phyloP scores from a whole-genome alignment of 2,888 invertebrate genomes.

The Monochamus alternatus region DNA sequence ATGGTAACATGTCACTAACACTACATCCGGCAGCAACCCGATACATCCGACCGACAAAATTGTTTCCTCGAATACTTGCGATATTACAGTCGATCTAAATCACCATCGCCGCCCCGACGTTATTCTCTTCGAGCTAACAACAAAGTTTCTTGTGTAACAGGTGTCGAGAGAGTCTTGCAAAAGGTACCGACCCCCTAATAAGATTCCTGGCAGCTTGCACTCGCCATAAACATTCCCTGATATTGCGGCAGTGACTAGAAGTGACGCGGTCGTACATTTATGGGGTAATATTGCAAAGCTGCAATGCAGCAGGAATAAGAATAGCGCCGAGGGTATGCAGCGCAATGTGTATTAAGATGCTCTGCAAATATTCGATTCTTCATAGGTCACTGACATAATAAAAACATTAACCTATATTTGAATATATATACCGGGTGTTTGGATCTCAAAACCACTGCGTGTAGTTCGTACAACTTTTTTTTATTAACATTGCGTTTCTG shows the following conservation, averaged over 20 bases:
- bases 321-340: too few relatives aligned
- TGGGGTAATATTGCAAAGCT: background rate
- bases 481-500: too few relatives aligned
- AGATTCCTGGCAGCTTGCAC: background rate
- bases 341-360: too few relatives aligned
- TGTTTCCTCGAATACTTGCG: background rate
- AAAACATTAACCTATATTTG: too few relatives aligned
- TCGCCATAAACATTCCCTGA: background rate
- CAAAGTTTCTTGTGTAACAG: slow-evolving; percentile 16
- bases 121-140: slow-evolving; percentile 29
- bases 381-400: too few relatives aligned
- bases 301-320: background rate
- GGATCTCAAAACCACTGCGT: too few relatives aligned
- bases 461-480: too few relatives aligned
- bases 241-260: background rate
- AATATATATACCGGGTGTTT: too few relatives aligned
- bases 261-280: background rate
- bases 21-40: background rate
- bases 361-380: too few relatives aligned
- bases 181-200: background rate
- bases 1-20: background rate
- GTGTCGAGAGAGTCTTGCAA: slow-evolving; percentile 3
- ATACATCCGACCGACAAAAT: background rate
- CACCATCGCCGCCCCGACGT: slow-evolving; percentile 26
- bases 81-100: slow-evolving; percentile 7